Conservation (phyloP, 2,113 vertebrate species). For the Donacobius atricapilla region DNA sequence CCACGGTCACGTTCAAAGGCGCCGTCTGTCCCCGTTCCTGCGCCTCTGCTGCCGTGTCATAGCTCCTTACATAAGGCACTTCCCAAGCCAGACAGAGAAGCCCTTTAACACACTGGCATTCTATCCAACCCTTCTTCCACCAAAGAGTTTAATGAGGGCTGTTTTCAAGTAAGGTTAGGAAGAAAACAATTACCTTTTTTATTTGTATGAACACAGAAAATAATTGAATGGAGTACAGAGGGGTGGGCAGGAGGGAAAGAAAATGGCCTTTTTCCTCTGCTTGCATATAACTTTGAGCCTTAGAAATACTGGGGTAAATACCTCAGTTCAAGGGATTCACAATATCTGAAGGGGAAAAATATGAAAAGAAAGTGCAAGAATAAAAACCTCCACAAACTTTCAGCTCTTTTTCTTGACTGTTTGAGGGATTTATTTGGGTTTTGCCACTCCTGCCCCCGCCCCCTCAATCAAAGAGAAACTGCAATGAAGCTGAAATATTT, state of each 20-base stretch:
- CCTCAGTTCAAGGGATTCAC: not conserved
- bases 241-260: not conserved
- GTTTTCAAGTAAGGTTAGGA: not conserved
- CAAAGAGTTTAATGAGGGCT: conserved; percentile 17
- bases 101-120: not conserved
- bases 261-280: not conserved
- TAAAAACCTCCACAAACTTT: not conserved
- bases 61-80: not conserved
- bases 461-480: not conserved
- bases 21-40: fast-evolving
- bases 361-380: not conserved
- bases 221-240: not conserved
- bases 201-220: not conserved
- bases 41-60: fast-evolving
- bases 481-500: not conserved
- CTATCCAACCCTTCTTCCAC: not conserved
- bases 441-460: fast-evolving
- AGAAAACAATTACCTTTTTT: conserved; percentile 17
- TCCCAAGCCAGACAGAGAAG: not conserved
- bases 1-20: not conserved
- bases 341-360: not conserved
- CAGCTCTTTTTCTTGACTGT: not conserved
- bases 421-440: not conserved
- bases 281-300: not conserved
- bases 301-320: not conserved